Evolutionary conservation across 2,888 invertebrate genomes (phyloP).

Genomic region (Brenthis daphne): DNA sequence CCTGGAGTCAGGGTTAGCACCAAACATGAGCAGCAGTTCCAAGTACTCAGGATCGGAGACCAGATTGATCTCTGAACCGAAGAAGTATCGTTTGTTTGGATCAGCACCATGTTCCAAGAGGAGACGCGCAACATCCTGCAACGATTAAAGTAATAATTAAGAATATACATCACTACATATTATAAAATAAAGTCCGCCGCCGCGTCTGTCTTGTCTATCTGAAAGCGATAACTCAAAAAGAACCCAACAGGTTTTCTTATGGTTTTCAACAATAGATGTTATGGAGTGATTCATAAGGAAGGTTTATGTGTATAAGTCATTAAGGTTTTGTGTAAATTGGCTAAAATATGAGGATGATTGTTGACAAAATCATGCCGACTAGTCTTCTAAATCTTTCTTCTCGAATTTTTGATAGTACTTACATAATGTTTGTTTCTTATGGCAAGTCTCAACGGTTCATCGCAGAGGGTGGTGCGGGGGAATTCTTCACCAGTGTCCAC

Average conservation of each 20-base stretch:
- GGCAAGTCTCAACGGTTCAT: conserved; percentile 94
- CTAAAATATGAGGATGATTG: background rate
- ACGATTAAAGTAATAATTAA: conserved; percentile 9
- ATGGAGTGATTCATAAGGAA: background rate
- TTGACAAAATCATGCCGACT: no score
- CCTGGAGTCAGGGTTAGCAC: conserved; percentile 93
- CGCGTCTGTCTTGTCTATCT: no score
- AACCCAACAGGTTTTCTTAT: no score
- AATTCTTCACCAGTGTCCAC: conserved; percentile 87
- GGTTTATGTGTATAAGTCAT: background rate
- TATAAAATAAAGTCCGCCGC: no score
- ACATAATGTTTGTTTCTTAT: conserved; percentile 92
- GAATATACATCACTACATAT: no score
- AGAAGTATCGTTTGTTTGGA: conserved; percentile 95
- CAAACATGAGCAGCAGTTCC: conserved; percentile 90
- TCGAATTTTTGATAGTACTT: conserved; percentile 40
- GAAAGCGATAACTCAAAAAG: no score
- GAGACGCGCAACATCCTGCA: conserved; percentile 84
- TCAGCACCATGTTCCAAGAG: conserved; percentile 93
- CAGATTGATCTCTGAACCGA: conserved; percentile 94
- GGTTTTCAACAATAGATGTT: no score
- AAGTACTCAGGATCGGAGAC: conserved; percentile 91
- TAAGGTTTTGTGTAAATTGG: background rate
- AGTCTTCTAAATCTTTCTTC: no score
- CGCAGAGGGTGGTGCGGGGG: conserved; percentile 88